Evolutionary conservation across 1,140 invertebrate species (phyloP), one percentile per base, ranked within the genome.

Genomic region (Melitaea cinxia): DNA sequence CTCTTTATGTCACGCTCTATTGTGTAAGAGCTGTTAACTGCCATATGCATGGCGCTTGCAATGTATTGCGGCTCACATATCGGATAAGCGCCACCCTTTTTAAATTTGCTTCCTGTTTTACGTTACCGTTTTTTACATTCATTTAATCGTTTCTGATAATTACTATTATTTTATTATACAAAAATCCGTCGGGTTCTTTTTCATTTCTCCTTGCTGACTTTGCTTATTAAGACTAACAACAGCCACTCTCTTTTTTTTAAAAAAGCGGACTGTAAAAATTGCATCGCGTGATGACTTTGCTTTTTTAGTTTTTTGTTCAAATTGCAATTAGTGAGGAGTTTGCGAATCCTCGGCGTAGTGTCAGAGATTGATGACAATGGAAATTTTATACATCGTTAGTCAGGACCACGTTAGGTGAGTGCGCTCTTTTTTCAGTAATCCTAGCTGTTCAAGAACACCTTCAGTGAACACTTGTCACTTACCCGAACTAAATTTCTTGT

Each of bases 291-390:
- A 83, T 89, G 87, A 89, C 87, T 84, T 78, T 70, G 78, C 77
- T 76, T 78, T n/a, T 89, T 86, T 81, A 86, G 83, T 89, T 89
- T 88, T 88, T 89, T 79, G 83, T 88, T 88, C 83, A 85, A 88
- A 88, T 89, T 86, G 87, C 87, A 89, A 89, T 89, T 89, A 89
- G 87, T 85, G 83, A 88, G 78, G 86, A 89, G 87, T 88, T 88
- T 83, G 82, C 78, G 86, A 87, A 85, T 89, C 84, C 86, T 87
- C 84, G 72, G 74, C 83, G 80, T 78, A 80, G 80, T 86, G 87
- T 89, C 87, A 88, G 87, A 89, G 87, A 89, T 89, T 89, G 87
- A 89, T 89, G 87, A 89, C 87, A 89, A 89, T 89, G 87, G 83
- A 89, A 89, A 89, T 89, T 89, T 89, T 89, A 89, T 89, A 89